Conservation (phyloP, 64 coral and sea anemone genomes). For the Dendrophyllia cribrosa region DNA sequence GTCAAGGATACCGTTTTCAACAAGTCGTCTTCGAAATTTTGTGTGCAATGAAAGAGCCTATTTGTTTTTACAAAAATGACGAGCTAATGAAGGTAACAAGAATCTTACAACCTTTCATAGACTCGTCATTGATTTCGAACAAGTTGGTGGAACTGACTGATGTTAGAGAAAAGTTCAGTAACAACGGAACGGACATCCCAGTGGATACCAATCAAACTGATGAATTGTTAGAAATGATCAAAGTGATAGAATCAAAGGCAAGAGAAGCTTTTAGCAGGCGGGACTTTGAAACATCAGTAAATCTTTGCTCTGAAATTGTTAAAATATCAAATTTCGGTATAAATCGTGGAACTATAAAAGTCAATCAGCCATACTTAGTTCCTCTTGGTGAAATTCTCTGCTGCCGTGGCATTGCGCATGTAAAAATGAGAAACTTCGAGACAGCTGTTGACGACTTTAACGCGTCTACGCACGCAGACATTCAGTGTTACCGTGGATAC, state of each 20-base stretch:
- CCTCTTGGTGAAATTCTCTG: not conserved
- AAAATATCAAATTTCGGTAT: not conserved
- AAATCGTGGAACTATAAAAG: not conserved
- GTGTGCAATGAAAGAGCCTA: not conserved
- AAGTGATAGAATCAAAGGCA: not conserved
- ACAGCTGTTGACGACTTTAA: conserved; percentile 38
- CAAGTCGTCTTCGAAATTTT: not conserved
- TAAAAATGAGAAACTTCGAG: not conserved
- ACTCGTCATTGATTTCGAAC: too few relatives aligned
- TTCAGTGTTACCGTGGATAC: not conserved
- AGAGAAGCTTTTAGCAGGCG: not conserved
- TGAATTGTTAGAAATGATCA: not conserved
- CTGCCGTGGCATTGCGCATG: not conserved
- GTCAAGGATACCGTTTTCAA: conserved; percentile 1
- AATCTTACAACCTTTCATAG: too few relatives aligned
- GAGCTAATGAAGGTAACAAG: not conserved
- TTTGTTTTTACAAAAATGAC: not conserved
- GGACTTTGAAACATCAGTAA: not conserved
- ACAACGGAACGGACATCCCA: not conserved
- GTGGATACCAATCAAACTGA: not conserved
- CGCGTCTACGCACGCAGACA: not conserved
- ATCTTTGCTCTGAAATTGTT: not conserved
- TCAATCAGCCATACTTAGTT: not conserved
- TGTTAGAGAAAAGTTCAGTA: too few relatives aligned
- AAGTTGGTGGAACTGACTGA: too few relatives aligned